Base-by-base conservation (phyloP, 2,888 invertebrate species). In the Amiota mariae region DNA sequence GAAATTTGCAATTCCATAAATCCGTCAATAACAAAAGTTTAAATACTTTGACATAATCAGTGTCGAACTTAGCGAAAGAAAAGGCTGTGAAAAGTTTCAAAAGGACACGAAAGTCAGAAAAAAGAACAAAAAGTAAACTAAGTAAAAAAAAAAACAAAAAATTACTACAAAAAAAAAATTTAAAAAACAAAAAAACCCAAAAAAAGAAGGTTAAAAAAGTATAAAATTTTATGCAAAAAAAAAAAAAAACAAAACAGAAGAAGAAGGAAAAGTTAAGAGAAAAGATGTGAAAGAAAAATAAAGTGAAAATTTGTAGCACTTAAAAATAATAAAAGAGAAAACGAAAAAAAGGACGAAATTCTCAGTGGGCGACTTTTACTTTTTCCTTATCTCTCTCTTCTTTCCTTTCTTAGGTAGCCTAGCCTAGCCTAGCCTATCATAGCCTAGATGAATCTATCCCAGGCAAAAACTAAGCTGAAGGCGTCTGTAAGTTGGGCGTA, bases 11-110 rank as follows among this genome's bases (percentile, higher is more conserved):
- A 72, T 70, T 75, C 70, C 74, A 77, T 77, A 81, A 85, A 83
- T 81, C 85, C 81, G 83, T 81, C 86, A 82, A 81, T 80, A 76
- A 81, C 78, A 79, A 79, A 83, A 83, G 84, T 83, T 80, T 79
- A 77, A 82, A 84, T 79, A 78, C 78, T 76, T 75, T 72, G 61
- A 76, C 73, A 70, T 46, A 8, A 15, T 15, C 49, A 18, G 64
- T 10, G 1, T 47, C 18, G 11, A 56, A 13, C 18, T n/a, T 13
- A 12, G 46, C 13, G 15, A 36, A 18, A 18, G 20, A 36, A 36
- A 36, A 49, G 8, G 8, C 49, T 66, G 20, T n/a, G 49, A 67
- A 67, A 20, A 68, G 54, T 54, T 54, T 12, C 12, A 4, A 54
- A 54, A 54, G 12, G n/a, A 8, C 13, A 36, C 67, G 24, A 8